Conservation (phyloP, 2,113 vertebrate species). For the Aldabrachelys gigantea region DNA sequence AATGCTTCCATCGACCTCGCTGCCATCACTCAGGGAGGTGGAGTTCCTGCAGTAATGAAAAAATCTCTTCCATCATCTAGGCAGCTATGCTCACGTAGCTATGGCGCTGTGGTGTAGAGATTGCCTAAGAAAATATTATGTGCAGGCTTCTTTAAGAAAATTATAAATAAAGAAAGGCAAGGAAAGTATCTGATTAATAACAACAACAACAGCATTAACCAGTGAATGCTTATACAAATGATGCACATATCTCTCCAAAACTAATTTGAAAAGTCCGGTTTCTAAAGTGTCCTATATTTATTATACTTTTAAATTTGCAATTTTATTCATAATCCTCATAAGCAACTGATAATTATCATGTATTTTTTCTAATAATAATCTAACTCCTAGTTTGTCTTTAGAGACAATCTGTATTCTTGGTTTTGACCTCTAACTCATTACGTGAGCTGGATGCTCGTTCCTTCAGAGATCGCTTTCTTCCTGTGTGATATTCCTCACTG, state of each 20-base stretch:
- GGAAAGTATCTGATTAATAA: neutral
- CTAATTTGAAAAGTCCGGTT: neutral
- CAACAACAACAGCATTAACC: neutral
- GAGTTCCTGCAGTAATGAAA: neutral
- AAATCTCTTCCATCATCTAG: neutral
- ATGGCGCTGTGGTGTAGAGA: neutral
- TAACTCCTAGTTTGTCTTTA: neutral
- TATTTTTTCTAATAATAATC: neutral
- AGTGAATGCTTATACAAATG: neutral
- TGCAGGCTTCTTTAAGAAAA: neutral
- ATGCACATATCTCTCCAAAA: neutral
- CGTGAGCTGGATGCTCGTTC: neutral
- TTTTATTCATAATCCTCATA: neutral
- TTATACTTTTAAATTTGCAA: neutral
- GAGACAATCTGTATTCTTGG: rapidly evolving
- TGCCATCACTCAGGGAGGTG: neutral
- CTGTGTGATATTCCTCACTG: neutral
- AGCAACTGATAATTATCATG: neutral
- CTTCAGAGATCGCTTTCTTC: neutral
- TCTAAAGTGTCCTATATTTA: neutral
- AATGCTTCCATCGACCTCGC: neutral
- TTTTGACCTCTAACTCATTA: neutral
- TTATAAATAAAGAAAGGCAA: neutral
- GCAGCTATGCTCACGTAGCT: neutral
- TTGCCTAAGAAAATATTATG: neutral